Conservation (phyloP, 2,888 invertebrate species). For the Drosophila dives region DNA sequence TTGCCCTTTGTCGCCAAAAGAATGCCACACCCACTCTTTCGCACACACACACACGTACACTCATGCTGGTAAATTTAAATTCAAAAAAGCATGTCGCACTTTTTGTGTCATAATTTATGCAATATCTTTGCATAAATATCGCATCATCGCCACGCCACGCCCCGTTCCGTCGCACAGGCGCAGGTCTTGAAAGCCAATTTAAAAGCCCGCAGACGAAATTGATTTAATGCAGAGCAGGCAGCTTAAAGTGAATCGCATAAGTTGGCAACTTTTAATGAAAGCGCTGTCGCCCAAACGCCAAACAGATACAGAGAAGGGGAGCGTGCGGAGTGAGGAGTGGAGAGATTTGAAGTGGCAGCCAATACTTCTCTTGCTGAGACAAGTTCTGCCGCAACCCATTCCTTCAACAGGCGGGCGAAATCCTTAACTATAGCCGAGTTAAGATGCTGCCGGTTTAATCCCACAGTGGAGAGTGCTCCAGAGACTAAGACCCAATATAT, state of each 20-base stretch:
- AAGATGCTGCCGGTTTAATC: slow-evolving; percentile 73
- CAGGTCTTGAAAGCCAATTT: slow-evolving; percentile 47
- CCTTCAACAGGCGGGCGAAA: slow-evolving; percentile 44
- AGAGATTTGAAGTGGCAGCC: background rate
- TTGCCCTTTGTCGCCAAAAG: slow-evolving; percentile 43
- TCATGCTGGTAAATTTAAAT: slow-evolving; percentile 57
- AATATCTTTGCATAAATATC: slow-evolving; percentile 55
- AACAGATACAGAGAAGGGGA: background rate
- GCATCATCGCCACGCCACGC: slow-evolving; percentile 23
- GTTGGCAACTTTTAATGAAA: slow-evolving; percentile 72
- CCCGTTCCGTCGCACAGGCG: background rate
- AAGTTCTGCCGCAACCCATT: slow-evolving; percentile 11
- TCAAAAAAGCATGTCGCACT: slow-evolving; percentile 60
- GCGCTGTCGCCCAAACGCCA: slow-evolving; percentile 5
- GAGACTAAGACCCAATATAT: slow-evolving; percentile 76
- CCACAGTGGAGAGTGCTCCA: slow-evolving; percentile 68
- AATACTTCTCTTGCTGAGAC: slow-evolving; percentile 15
- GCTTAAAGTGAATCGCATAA: slow-evolving; percentile 75
- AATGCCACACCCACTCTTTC: slow-evolving; percentile 39
- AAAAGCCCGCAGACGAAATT: slow-evolving; percentile 40
- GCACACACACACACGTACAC: background rate
- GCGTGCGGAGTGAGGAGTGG: background rate
- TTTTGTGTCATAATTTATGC: slow-evolving; percentile 58
- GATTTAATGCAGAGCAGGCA: slow-evolving; percentile 45
- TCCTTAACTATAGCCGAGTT: slow-evolving; percentile 72